Conservation (phyloP, 2,888 invertebrate species). For the Dicyrtomina minuta region DNA sequence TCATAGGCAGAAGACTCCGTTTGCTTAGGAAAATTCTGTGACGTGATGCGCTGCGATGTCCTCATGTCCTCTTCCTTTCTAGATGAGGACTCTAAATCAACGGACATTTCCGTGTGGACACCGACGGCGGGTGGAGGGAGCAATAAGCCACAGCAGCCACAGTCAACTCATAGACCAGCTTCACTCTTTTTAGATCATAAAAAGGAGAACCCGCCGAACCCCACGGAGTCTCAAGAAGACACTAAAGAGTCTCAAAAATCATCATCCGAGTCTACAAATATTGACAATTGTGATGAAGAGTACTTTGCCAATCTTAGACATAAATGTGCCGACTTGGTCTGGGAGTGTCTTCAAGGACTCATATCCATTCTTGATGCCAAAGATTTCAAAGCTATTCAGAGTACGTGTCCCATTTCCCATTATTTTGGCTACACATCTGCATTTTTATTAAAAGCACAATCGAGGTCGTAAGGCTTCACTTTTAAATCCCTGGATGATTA, state of each 20-base stretch:
- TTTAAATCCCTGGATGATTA: too few relatives aligned
- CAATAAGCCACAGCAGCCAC: too few relatives aligned
- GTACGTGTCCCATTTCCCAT: conserved; percentile 33
- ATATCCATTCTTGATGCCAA: conserved; percentile 52
- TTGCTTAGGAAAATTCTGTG: conserved; percentile 91
- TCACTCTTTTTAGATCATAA: conserved; percentile 35
- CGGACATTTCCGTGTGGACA: conserved; percentile 53
- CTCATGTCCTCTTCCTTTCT: conserved; percentile 62
- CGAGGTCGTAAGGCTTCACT: too few relatives aligned
- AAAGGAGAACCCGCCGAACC: conserved; percentile 10
- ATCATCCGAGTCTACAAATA: conserved; percentile 4
- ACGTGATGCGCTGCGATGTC: conserved; percentile 92
- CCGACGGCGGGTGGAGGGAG: too few relatives aligned
- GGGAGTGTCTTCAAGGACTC: conserved; percentile 53
- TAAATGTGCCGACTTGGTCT: conserved; percentile 51
- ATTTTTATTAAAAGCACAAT: too few relatives aligned
- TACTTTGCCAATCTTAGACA: conserved; percentile 47
- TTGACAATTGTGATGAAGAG: conserved; percentile 50
- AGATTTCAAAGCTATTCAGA: conserved; percentile 52
- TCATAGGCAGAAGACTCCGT: conserved; percentile 83
- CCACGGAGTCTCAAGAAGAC: conserved; percentile 8
- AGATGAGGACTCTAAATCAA: conserved; percentile 52
- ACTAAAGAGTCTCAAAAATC: conserved; percentile 20
- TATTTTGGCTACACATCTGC: background rate
- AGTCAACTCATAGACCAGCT: conserved; percentile 7